These are phyloP conservation scores for Epinotia demarniana DNA, from an alignment of 2,888 invertebrate species.

Conservation along the genomic window DNA sequence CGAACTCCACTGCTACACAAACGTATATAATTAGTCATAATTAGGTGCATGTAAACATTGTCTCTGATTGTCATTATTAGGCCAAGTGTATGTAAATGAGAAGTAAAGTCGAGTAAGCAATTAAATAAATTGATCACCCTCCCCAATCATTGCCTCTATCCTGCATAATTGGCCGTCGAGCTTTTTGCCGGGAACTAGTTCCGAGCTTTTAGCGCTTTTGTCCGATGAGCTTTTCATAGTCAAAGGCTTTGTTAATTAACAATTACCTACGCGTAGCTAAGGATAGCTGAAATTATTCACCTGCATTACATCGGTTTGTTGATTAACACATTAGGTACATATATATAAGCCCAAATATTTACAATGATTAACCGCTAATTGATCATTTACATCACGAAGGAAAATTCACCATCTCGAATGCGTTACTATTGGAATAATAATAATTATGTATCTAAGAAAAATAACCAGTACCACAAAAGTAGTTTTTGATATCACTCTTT, in stretches of 20 bases:
- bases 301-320: background rate
- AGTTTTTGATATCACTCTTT: no score
- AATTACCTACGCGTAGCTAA: slow-evolving; percentile 13
- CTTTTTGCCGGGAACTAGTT: slow-evolving; percentile 35
- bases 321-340: background rate
- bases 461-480: no score
- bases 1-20: background rate
- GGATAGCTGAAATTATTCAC: background rate
- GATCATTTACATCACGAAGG: background rate
- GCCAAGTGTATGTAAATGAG: slow-evolving; percentile 23
- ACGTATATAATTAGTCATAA: background rate
- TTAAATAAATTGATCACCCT: slow-evolving; percentile 39
- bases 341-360: background rate
- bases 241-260: slow-evolving; percentile 30
- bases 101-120: slow-evolving; percentile 20
- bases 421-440: no score
- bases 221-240: slow-evolving; percentile 31
- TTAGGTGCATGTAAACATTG: background rate
- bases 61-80: background rate
- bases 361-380: background rate
- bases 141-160: slow-evolving; percentile 33
- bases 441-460: no score
- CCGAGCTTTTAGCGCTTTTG: slow-evolving; percentile 34
- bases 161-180: slow-evolving; percentile 22
- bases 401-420: no score